Base-by-base conservation (phyloP, 1,140 invertebrate genomes). In the Megalonaias nervosa region DNA sequence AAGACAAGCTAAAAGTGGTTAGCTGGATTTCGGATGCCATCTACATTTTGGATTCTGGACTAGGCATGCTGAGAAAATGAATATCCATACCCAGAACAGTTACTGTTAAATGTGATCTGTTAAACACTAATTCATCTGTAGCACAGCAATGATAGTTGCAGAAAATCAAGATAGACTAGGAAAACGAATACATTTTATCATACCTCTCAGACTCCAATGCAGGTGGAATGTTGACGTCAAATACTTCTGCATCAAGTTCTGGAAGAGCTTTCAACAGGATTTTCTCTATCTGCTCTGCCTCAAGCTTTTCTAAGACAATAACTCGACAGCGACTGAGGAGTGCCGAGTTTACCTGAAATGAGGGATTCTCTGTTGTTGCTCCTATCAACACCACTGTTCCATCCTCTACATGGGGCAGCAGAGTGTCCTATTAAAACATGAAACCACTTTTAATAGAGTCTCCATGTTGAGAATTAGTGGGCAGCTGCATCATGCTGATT, bases 281-380 rank as follows among this genome's bases (percentile, higher is more conserved):
- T 19, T 85, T 81, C 67, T 92, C 78, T 13, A 96, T 89, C 89
- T 94, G 91, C 58, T 92, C 89, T 57, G 90, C 83, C 58, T 90
- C 87, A 55, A 96, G 90, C 90, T 96, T 96, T 74, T 96, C 93
- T 74, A 96, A 88, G 19, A 95, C 93, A 82, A 96, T 92, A 6
- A 96, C 95, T 62, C 85, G 74, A 81, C 90, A 90, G 55, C 96
- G 91, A 91, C 95, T 96, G 0, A 97, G 89, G 12, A 97, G 89
- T 0, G 96, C 95, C 77, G 93, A 94, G 87, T 96, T 97, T 55
- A 97, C 92, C 86, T 93, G 94, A 87, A 96, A 97, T 1, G 95
- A 96, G 62, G 96, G 96, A 91, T 97, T 97, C 90, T 97, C 95
- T 69, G 96, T 97, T 2, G 96, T 97, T 1, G 96, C 96, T 59